These are phyloP conservation scores for Rhopalosiphum padi DNA, from an alignment of 1,140 invertebrate species.

Conservation along the genomic window DNA sequence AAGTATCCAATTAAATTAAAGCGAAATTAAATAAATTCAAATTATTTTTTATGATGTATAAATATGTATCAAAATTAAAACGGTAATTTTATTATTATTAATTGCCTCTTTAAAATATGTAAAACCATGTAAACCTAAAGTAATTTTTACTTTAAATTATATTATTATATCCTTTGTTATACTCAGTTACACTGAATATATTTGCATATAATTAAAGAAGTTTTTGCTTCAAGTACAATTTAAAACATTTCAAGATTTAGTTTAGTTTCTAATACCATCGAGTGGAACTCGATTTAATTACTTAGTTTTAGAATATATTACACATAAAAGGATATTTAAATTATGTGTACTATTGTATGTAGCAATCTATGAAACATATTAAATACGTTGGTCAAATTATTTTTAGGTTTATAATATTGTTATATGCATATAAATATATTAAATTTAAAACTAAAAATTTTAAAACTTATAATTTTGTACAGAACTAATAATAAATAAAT, in stretches of 20 bases:
- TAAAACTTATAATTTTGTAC: background rate
- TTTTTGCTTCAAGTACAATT: background rate
- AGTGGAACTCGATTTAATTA: background rate
- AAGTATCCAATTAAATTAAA: background rate
- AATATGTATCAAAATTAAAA: background rate
- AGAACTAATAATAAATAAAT: too few relatives aligned
- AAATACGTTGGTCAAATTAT: background rate
- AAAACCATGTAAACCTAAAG: background rate
- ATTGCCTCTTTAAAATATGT: background rate
- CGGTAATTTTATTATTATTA: background rate
- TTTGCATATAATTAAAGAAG: slow-evolving; percentile 39
- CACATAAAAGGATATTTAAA: background rate
- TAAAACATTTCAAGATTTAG: background rate
- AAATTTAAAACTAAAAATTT: background rate
- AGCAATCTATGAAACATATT: background rate
- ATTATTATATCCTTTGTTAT: slow-evolving; percentile 8
- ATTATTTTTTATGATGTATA: background rate
- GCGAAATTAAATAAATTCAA: background rate
- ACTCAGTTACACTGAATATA: slow-evolving; percentile 13
- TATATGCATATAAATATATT: background rate
- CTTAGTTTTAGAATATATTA: background rate
- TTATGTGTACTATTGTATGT: background rate
- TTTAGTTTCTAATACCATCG: background rate
- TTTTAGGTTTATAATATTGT: too few relatives aligned
- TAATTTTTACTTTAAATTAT: slow-evolving; percentile 40